Evolutionary conservation across 2,797 vertebrate species (phyloP).

Genomic region (Anabas testudineus): DNA sequence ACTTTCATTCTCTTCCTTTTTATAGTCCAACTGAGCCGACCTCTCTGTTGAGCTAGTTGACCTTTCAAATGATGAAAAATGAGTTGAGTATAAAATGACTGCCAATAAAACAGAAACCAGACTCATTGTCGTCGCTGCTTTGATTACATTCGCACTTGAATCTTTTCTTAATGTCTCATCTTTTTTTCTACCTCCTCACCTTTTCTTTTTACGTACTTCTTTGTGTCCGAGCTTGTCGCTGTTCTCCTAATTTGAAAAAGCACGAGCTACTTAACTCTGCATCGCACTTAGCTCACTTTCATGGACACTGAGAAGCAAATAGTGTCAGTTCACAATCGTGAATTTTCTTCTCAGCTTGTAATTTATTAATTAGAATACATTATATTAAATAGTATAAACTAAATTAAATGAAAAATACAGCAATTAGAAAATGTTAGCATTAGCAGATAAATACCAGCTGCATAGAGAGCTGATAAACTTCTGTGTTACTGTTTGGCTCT

Average conservation of each 20-base stretch:
- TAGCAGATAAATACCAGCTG: not conserved
- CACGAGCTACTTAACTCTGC: constrained; percentile 22
- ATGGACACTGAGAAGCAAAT: constrained; percentile 9
- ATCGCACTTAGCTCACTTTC: constrained; percentile 1
- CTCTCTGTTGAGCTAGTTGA: constrained; percentile 16
- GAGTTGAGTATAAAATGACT: constrained; percentile 26
- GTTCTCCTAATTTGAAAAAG: constrained; percentile 27
- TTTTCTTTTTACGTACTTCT: constrained; percentile 4
- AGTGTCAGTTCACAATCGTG: not conserved
- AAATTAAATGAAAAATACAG: not conserved
- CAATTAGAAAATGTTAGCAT: not conserved
- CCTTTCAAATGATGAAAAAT: constrained; percentile 32
- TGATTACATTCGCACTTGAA: constrained; percentile 28
- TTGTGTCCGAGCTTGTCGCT: constrained; percentile 1
- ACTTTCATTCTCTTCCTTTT: constrained; percentile 17
- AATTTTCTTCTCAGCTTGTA: not conserved
- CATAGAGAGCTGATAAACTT: not conserved
- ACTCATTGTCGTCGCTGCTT: constrained; percentile 22
- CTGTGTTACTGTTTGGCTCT: not conserved
- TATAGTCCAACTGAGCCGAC: not conserved
- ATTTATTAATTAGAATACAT: no score
- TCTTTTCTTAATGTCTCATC: constrained; percentile 7
- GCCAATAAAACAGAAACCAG: constrained; percentile 8
- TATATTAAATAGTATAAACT: not conserved
- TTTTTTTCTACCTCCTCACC: not conserved